A percentile compares a stretch with the other conserved stretches of the same genome.
These are phyloP conservation scores for Philopedon plagiatum DNA, from an alignment of 2,888 invertebrate species.

Conservation along the genomic window DNA sequence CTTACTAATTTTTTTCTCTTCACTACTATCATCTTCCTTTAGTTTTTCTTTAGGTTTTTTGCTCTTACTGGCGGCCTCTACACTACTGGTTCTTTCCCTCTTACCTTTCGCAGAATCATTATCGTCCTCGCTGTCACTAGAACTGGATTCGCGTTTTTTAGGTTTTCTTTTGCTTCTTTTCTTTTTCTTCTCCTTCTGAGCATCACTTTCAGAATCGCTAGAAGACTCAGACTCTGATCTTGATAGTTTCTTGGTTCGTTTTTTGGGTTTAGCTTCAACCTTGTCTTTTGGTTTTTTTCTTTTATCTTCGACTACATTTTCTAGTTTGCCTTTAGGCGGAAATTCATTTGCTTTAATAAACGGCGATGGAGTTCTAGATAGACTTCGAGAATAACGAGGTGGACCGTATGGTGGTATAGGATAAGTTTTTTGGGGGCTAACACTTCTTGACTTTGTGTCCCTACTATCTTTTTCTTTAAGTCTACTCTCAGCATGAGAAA, in stretches of 20 bases:
- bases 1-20: conserved; percentile 71
- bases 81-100: conserved; percentile 70
- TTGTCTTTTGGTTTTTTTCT: conserved; percentile 68
- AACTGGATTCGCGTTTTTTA: conserved; percentile 70
- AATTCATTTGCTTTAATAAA: conserved; percentile 81
- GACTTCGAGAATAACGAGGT: conserved; percentile 78
- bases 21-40: conserved; percentile 70
- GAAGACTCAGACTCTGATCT: conserved; percentile 66
- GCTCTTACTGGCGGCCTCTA: conserved; percentile 69
- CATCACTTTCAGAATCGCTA: conserved; percentile 66
- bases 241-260: conserved; percentile 63
- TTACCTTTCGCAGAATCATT: conserved; percentile 63
- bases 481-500: conserved; percentile 54
- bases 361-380: conserved; percentile 90
- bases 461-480: conserved; percentile 61
- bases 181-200: conserved; percentile 61
- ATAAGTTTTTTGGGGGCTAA: conserved; percentile 62
- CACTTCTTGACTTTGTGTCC: conserved; percentile 65
- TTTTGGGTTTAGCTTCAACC: conserved; percentile 62
- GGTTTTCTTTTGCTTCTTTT: conserved; percentile 63
- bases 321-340: conserved; percentile 67
- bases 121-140: conserved; percentile 67
- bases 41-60: conserved; percentile 70
- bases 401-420: conserved; percentile 67
- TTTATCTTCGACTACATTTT: conserved; percentile 68